Base-by-base conservation (phyloP, 2,888 invertebrate species). In the Meteorus colon region DNA sequence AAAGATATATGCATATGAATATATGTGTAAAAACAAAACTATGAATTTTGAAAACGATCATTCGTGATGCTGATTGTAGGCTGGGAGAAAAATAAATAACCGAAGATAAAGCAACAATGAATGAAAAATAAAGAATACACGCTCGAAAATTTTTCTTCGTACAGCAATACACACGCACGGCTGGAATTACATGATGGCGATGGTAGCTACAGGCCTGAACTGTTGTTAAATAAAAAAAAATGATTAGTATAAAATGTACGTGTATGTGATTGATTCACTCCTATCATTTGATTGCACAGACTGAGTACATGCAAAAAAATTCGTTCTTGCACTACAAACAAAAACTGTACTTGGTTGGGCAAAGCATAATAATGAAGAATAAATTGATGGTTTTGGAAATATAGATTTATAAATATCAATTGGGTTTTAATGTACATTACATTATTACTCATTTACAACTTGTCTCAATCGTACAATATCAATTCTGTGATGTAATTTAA, bases 211-310 rank as follows among this genome's bases (percentile, higher is more conserved):
- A 75, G 77, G 78, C 79, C 77, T 79, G 79, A 78, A 78, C 74
- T 78, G 78, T 80, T 77, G 77, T 78, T 80, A 70, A 81, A 77
- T 75, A 73, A 75, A 82, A 72, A 71, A 82, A 76, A 80, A 78
- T 79, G 77, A 77, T 81, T 77, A 79, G 77, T 77, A 77, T 74
- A 55, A 77, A 71, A 77, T 78, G 79, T 80, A 79, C 77, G 77
- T 80, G 79, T 72, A 69, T 82, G 79, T 79, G 82, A 82, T 81
- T 82, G 81, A 82, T 82, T 82, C 82, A 83, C 82, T 83, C 81
- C 78, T 81, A 81, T 81, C 78, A 80, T 81, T 41, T 1, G 12
- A 0, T 41, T 81, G 82, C 82, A 81, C 82, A 68, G 24, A 81
- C 73, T 80, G 80, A 79, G 79, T 82, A 80, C 81, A 81, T 48